Base-by-base conservation (phyloP, 2,888 invertebrate genomes). In the Watsonalla cultraria region DNA sequence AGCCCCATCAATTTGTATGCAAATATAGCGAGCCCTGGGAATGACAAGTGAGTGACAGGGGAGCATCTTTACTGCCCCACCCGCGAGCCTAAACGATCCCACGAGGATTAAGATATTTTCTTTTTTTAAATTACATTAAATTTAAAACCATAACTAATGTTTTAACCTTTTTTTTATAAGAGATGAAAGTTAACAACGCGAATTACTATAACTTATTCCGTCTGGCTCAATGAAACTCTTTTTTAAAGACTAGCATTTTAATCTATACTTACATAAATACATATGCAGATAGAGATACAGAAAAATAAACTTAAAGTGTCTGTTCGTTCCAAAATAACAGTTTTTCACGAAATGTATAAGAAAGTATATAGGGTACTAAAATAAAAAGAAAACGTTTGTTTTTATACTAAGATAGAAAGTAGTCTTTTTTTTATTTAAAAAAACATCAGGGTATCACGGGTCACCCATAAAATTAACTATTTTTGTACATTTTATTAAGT, bases 1-100 rank as follows among this genome's bases (percentile, higher is more conserved):
- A 55, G 64, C 61, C 60, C 74, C 78, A 83, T 86, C 85, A 87
- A 87, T 87, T 86, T 86, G 80, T 78, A 86, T 85, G 80, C 80
- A 84, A 86, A 86, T 84, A 76, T 68, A 69, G 74, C 61, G 65
- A 65, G 60, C 64, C 64, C 70, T 78, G 80, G 59, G 58, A 51
- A 37, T 55, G 86, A 85, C 85, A 84, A 82, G 80, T 85, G 86
- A 87, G 74, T 86, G 87, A 84, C 86, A 81, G 68, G 82, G 80
- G 68, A 74, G 58, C 62, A 74, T 76, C 74, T 77, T 73, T 71
- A 71, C 71, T 73, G 65, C 74, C 74, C 66, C 64, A 57, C 57
- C 66, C 57, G 66, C 53, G 64, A 62, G 69, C 72, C 77, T 80
- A 81, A 84, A 78, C 72, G 76, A 65, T 65, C 84, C 78, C 76